Percentiles rank a stretch among this genome's conserved stretches.
Evolutionary conservation across 2,797 vertebrate species (phyloP).

Genomic region (Scolopax bukidnonensis): DNA sequence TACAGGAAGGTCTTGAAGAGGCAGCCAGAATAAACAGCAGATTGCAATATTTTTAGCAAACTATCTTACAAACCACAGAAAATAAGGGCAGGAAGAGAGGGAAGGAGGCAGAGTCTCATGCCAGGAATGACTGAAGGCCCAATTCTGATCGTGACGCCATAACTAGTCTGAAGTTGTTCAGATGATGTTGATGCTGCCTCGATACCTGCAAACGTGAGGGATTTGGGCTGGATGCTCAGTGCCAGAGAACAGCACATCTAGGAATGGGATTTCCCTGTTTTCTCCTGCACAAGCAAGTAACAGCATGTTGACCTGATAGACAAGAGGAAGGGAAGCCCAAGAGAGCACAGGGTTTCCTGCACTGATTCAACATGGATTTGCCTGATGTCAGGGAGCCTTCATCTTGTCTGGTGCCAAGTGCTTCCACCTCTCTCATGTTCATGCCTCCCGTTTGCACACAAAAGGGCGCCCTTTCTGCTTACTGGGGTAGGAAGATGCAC

Average conservation of each 20-base stretch:
- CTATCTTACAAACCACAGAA: not conserved
- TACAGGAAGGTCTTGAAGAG: conserved; percentile 31
- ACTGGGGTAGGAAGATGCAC: rapidly evolving
- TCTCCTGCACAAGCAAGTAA: not conserved
- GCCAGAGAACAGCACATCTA: not conserved
- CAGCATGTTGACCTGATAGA: not conserved
- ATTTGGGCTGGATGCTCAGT: not conserved
- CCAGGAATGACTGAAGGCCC: not conserved
- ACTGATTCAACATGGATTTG: not conserved
- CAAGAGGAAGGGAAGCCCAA: not conserved
- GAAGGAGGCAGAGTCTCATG: not conserved
- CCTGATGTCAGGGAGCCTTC: not conserved
- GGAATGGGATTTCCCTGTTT: not conserved
- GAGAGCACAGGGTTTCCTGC: not conserved
- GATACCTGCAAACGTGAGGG: not conserved
- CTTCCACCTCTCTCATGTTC: not conserved
- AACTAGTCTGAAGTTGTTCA: not conserved
- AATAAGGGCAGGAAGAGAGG: not conserved
- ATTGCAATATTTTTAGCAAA: conserved; percentile 38
- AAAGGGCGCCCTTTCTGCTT: not conserved
- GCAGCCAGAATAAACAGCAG: conserved; percentile 38
- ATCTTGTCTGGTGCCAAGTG: not conserved
- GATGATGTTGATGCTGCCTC: not conserved
- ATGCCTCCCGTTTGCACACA: not conserved
- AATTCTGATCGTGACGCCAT: not conserved